Conservation (phyloP, 2,113 vertebrate species). For the Damaliscus lunatus region DNA sequence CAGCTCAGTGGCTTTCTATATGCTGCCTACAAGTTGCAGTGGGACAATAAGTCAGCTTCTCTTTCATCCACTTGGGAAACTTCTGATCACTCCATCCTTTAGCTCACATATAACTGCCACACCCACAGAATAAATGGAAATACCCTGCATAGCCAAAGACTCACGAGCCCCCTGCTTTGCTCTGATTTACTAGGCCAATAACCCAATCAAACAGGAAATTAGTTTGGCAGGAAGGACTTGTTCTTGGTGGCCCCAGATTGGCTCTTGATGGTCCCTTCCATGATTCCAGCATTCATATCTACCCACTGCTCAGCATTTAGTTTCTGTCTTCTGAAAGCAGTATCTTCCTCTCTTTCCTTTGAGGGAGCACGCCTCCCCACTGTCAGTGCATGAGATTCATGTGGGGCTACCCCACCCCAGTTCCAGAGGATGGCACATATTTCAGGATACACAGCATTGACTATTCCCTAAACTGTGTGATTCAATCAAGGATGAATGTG, state of each 20-base stretch:
- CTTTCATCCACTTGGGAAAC: not conserved
- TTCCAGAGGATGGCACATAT: not conserved
- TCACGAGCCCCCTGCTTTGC: not conserved
- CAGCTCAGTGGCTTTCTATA: not conserved
- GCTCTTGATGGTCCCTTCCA: not conserved
- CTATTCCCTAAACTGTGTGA: not conserved
- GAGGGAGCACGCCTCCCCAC: not conserved
- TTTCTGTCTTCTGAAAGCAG: not conserved
- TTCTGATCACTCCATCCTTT: not conserved
- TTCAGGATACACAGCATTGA: not conserved
- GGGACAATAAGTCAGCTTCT: not conserved
- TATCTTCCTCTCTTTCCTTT: not conserved
- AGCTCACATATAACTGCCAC: not conserved
- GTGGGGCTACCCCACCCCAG: not conserved
- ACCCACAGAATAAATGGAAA: not conserved
- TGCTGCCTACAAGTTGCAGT: no score
- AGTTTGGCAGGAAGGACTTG: not conserved
- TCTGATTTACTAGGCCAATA: not conserved
- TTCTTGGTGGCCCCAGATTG: not conserved
- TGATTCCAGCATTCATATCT: not conserved
- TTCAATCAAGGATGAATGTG: not conserved
- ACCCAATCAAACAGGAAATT: not conserved
- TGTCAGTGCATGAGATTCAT: not conserved
- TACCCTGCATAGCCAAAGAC: not conserved
- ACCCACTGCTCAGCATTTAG: not conserved